Conservation (phyloP, 1,140 invertebrate genomes). For the Calephelis nemesis region DNA sequence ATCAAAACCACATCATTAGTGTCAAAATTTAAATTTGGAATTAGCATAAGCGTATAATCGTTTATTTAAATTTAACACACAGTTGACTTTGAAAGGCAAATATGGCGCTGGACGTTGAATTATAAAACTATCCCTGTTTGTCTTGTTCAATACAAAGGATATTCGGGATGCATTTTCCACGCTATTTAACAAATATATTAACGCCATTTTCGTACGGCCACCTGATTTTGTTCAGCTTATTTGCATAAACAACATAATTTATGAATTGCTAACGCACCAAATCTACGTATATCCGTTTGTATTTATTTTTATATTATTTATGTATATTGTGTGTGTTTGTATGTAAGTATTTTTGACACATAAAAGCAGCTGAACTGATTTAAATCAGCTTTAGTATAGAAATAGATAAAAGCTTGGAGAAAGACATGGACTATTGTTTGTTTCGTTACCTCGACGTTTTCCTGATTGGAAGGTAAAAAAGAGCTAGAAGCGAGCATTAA, state of each 20-base stretch:
- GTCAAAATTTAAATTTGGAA: conserved; percentile 63
- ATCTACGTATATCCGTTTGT: background rate
- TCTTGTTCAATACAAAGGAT: conserved; percentile 49
- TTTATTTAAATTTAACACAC: conserved; percentile 75
- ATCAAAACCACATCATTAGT: conserved; percentile 62
- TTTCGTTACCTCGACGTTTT: too few species aligned
- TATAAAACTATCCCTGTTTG: conserved; percentile 54
- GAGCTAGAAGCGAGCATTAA: too few species aligned
- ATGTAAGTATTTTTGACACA: too few species aligned
- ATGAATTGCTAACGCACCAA: background rate
- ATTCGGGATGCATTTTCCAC: conserved; percentile 54
- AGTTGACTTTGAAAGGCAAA: conserved; percentile 64
- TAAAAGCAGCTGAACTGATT: too few species aligned
- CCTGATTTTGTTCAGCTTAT: conserved; percentile 52
- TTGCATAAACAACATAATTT: conserved; percentile 54
- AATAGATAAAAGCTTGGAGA: too few species aligned
- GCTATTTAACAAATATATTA: conserved; percentile 70
- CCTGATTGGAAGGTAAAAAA: too few species aligned
- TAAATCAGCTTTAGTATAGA: too few species aligned
- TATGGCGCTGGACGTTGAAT: conserved; percentile 48
- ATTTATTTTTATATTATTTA: too few species aligned
- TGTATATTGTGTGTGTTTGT: too few species aligned
- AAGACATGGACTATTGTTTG: too few species aligned
- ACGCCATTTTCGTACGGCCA: conserved; percentile 54
- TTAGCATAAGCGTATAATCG: conserved; percentile 50